Base-by-base conservation (phyloP, 2,113 vertebrate species). In the Grus americana region DNA sequence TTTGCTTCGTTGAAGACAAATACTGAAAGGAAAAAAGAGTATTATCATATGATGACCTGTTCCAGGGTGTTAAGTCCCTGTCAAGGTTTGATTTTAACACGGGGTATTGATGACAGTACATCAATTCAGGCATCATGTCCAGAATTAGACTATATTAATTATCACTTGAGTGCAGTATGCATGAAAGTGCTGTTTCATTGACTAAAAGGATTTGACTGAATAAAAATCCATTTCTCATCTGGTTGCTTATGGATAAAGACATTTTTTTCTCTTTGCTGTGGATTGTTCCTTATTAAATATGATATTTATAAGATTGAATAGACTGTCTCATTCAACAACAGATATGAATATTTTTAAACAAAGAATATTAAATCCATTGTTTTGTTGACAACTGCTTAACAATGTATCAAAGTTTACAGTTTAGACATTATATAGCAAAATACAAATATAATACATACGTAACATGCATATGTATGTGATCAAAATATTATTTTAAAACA, bases 1-100 rank as follows among this genome's bases (percentile, higher is more conserved):
- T 98, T 98, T 98, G 97, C 98, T 98, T 98, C 98, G 98, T 78
- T 98, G 98, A 98, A 98, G 98, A 98, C 98, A 98, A 98, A 99
- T 98, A 98, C 98, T 98, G 97, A 98, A 97, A 98, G 96, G 98
- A 97, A 97, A 97, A 97, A 96, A 97, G 98, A 98, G 96, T 98
- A 98, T 98, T 98, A 98, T 98, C 97, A 78, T 97, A 98, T 98
- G 98, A 98, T 98, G 98, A 99, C 98, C 98, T 98, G 98, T 98
- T 98, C 98, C 98, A 98, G 98, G 96, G 97, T 98, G 98, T 98
- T 99, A 99, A 99, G 95, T 97, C 98, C 96, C 97, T 98, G 98
- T 98, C 98, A 98, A 98, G 98, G 97, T 98, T 98, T 98, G 97
- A 98, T 98, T 98, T 98, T 96, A 98, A 98, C 98, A 98, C 62